These are phyloP conservation scores for Rhyzopertha dominica DNA, from an alignment of 1,140 invertebrate species.

Conservation along the genomic window DNA sequence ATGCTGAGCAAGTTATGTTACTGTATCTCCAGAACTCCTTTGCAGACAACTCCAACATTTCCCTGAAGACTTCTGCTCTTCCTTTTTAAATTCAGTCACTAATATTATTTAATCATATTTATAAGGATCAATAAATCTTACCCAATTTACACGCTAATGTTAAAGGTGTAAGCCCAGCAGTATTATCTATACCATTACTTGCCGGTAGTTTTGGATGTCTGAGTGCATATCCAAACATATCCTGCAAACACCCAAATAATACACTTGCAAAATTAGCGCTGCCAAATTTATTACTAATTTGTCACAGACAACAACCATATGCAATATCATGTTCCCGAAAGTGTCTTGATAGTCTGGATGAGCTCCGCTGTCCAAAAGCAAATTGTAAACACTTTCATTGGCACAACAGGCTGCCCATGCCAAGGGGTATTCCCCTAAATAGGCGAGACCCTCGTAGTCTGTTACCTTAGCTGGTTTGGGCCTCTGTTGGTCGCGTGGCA, in stretches of 20 bases:
- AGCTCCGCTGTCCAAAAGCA: conserved; percentile 84
- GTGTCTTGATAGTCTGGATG: conserved; percentile 89
- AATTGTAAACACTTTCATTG: conserved; percentile 96
- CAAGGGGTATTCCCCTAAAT: conserved; percentile 92
- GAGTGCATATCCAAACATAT: conserved; percentile 97
- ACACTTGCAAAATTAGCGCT: no score
- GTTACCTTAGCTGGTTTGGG: conserved; percentile 68
- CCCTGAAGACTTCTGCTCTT: conserved; percentile 90
- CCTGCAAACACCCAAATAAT: conserved; percentile 64
- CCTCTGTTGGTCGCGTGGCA: conserved; percentile 85
- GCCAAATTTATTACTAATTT: conserved; percentile 77
- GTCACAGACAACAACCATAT: conserved; percentile 97
- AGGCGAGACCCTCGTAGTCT: conserved; percentile 92
- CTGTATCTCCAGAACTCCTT: conserved; percentile 98
- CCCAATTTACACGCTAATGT: conserved; percentile 89
- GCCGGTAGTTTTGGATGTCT: conserved; percentile 90
- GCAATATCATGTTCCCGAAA: conserved; percentile 94
- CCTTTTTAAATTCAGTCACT: no score
- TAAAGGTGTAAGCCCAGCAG: conserved; percentile 87
- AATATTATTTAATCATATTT: no score
- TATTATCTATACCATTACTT: conserved; percentile 82
- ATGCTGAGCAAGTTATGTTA: conserved; percentile 98
- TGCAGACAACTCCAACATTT: conserved; percentile 95
- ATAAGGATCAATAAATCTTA: no score
- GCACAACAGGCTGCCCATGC: conserved; percentile 96